Base-by-base conservation (phyloP, 1,140 invertebrate genomes). In the Habropoda laboriosa region DNA sequence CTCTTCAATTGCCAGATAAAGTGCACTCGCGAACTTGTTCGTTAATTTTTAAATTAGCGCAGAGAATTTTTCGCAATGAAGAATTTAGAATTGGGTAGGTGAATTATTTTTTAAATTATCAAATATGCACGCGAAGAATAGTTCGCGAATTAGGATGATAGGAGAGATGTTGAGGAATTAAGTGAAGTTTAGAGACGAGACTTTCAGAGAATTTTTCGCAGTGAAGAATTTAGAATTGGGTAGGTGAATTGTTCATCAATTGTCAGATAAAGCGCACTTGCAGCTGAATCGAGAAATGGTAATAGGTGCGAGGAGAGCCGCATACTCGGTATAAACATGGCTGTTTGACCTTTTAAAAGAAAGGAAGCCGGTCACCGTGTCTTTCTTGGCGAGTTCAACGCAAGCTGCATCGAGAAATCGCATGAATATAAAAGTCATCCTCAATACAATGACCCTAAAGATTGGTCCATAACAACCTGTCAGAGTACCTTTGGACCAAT, bases 331-430 rank as follows among this genome's bases (percentile, higher is more conserved):
- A 72, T 35, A 21, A 79, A 49, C 67, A 75, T 86, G 77, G 61
- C 86, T 79, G 67, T 86, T 85, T 88, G 86, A 88, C 87, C 86
- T 88, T 88, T 88, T 60, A 40, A 86, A 86, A 80, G 82, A 85
- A 88, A 87, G 86, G 86, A 88, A 88, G 86, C 84, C 83, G 82
- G 77, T 35, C 51, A 60, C 61, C 45, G 58, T 12, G 64, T 71
- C 35, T 76, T 35, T 80, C 66, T 21, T 67, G 27, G 35, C 21
- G 47, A 73, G 77, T 76, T 32, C 40, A 72, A 60, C 57, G 60
- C 47, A 53, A 55, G 51, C 61, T 68, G 55, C 82, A 73, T 81
- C 67, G 45, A 55, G 27, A 40, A 27, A 27, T 45, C 18, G 16
- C 16, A 16, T 8, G 2, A 1, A 18, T 13, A 12, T 13, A 40